Evolutionary conservation across 2,797 vertebrate genomes (phyloP).

Genomic region (Chelon labrosus): DNA sequence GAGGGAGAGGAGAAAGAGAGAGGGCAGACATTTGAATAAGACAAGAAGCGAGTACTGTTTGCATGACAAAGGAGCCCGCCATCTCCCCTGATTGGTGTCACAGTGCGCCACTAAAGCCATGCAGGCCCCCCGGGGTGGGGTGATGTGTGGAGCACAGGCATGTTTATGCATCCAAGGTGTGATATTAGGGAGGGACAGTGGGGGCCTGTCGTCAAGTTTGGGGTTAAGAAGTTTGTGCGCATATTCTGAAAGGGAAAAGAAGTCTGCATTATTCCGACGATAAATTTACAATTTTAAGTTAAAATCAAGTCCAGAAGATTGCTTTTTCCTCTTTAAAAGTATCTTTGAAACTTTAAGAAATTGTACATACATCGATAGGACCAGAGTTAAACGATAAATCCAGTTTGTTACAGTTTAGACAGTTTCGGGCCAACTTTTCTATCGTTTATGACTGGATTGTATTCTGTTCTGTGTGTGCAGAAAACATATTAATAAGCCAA

Average conservation of each 20-base stretch:
- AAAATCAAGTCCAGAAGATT: conserved; percentile 1
- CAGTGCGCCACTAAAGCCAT: conserved; percentile 84
- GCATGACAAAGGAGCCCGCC: conserved; percentile 88
- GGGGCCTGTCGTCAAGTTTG: conserved; percentile 72
- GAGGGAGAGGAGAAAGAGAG: conserved; percentile 77
- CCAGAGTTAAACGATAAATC: background rate
- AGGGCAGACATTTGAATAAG: conserved; percentile 88
- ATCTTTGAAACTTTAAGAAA: conserved; percentile 11
- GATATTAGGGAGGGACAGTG: conserved; percentile 78
- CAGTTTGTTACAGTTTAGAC: background rate
- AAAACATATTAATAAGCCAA: too few relatives aligned
- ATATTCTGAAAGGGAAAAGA: conserved; percentile 47
- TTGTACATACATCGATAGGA: conserved; percentile 12
- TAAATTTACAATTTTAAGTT: conserved; percentile 25
- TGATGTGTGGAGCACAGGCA: conserved; percentile 84
- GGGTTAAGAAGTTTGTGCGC: conserved; percentile 65
- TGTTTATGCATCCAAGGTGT: conserved; percentile 89
- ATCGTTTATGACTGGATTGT: background rate
- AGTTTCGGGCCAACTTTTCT: too few relatives aligned
- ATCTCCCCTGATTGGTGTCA: conserved; percentile 90
- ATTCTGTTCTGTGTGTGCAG: too few relatives aligned
- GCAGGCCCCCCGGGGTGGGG: conserved; percentile 80
- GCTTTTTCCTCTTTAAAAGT: conserved; percentile 4
- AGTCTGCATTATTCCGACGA: conserved; percentile 21
- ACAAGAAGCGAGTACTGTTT: conserved; percentile 87